Evolutionary conservation across 2,888 invertebrate species (phyloP), one percentile per base, ranked within the genome.

Genomic region (Cataglyphis livida): DNA sequence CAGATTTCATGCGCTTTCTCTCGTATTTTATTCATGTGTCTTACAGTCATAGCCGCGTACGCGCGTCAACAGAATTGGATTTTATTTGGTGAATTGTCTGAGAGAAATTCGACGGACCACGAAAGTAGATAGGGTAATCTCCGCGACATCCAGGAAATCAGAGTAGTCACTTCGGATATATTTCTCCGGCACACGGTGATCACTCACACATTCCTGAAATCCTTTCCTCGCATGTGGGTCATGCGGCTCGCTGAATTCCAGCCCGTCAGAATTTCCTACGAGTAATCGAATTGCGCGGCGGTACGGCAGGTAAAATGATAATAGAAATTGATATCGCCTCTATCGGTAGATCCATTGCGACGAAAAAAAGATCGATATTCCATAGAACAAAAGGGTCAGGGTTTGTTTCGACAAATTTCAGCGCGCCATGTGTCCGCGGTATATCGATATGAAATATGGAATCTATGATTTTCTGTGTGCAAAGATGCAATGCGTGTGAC

Each of bases 81-180:
- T 79, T 79, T 73, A 79, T 74, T 79, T 74, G 74, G 32, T 44
- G 78, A 79, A 79, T 87, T 84, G 87, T 89, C 82, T 83, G 84
- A 89, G 83, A 85, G 89, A 89, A 87, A 85, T 85, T 88, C 84
- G 85, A 85, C 89, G 68, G 89, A 84, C 82, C 87, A 21, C 51
- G 73, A 83, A 85, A 84, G 79, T 78, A 62, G 89, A 88, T 85
- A 89, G 84, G 87, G 89, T 87, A 88, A 88, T 88, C 87, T 81
- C 82, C 87, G 81, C 76, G 89, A 89, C 87, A 79, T 84, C 68
- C 68, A 70, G 83, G 83, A 88, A 88, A 88, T 88, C 88, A 89
- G 84, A 79, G 71, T 88, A 82, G 65, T 83, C 87, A 81, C 59
- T 82, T 83, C 64, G 88, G 78, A 88, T 87, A 88, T 88, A 85